Percentiles rank a stretch among this genome's conserved stretches.
phyloP scores from a whole-genome alignment of 2,113 vertebrate genomes.

The Piaya cayana region DNA sequence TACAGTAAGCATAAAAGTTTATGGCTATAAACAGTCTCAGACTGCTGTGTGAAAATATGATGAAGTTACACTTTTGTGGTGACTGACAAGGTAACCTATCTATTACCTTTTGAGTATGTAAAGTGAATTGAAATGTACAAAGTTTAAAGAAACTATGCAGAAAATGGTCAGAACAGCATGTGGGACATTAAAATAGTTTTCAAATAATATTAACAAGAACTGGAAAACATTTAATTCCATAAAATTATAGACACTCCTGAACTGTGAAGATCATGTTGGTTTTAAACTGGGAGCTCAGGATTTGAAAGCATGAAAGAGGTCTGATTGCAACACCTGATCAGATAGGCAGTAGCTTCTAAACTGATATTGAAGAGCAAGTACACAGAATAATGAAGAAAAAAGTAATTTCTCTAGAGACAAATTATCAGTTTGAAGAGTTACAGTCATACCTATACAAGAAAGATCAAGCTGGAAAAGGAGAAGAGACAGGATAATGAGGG shows the following conservation, averaged over 20 bases:
- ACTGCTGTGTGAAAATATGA: neutral
- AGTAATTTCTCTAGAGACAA: neutral
- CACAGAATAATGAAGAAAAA: neutral
- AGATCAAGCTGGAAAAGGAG: neutral
- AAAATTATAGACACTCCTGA: neutral
- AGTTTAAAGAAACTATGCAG: neutral
- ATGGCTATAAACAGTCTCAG: neutral
- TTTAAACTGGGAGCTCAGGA: neutral
- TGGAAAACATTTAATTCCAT: neutral
- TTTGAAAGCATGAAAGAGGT: neutral
- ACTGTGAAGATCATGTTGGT: neutral
- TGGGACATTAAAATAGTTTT: neutral
- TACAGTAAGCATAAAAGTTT: neutral
- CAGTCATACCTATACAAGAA: neutral
- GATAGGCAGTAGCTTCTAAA: neutral
- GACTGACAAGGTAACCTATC: neutral
- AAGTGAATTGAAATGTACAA: neutral
- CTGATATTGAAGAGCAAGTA: neutral
- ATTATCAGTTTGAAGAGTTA: neutral
- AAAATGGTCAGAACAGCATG: neutral
- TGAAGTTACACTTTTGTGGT: neutral
- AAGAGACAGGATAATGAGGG: neutral
- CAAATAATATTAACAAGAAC: neutral
- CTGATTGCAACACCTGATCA: neutral
- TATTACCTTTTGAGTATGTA: neutral